Evolutionary conservation across 2,797 vertebrate genomes (phyloP), one percentile per base, ranked within the genome.

Genomic region (Sardinella longiceps): DNA sequence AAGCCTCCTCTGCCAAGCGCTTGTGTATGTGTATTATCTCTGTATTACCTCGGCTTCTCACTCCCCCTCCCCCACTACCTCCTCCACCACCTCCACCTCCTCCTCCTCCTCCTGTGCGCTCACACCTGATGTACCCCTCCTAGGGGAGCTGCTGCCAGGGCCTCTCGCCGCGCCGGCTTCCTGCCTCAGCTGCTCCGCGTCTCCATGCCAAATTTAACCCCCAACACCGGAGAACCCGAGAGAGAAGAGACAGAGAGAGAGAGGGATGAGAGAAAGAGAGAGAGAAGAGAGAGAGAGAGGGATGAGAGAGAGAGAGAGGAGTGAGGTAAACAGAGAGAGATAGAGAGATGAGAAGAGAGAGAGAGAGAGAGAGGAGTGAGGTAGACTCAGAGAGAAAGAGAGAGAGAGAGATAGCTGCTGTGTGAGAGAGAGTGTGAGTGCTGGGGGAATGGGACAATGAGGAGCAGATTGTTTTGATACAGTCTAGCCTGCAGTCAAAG

Each of bases 11-110:
- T 18, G 23, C 84, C 80, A 46, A 9, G 37, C 37, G 82, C 87
- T 28, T 83, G 39, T 87, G 82, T 83, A 30, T 87, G 82, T 56
- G 50, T n/a, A 77, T 84, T 81, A 63, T 28, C 10, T 86, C 51
- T 74, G 45, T 70, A 84, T 86, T 74, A 84, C 84, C 85, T 80
- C 58, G 30, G 30, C 0, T 50, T 6, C 84, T 48, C 11, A 7
- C 53, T 18, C 33, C 66, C 66, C 66, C 30, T 37, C 66, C 66
- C 66, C 30, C 63, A 37, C 25, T 33, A 3, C 25, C 14, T 39
- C 18, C 70, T 33, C 30, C 63, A 18, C 11, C 63, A n/a, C 25
- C 63, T 33, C 63, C 25, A 3, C 25, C 14, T 39, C 18, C 70
- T 33, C 30, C 63, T 37, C 11, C 63, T 4, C 63, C 63, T 70